Evolutionary conservation across 2,888 invertebrate genomes (phyloP).

Genomic region (Hedychridium roseum): DNA sequence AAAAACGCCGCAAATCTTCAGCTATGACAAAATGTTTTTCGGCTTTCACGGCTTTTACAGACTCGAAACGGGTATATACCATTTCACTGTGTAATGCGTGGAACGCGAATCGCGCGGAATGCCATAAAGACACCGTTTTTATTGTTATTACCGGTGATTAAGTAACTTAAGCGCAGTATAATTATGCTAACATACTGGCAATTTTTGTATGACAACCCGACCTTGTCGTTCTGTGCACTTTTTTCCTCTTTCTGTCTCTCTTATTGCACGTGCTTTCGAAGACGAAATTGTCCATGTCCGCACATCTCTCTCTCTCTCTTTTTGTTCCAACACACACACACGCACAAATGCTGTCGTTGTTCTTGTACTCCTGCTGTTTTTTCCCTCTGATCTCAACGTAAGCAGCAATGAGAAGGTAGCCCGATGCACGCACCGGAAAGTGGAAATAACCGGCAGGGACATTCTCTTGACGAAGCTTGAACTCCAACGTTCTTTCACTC

Average conservation of each 20-base stretch:
- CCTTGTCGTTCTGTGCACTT: neutral
- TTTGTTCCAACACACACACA: neutral
- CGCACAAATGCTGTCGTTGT: neutral
- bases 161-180: slow-evolving; percentile 18
- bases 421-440: slow-evolving; percentile 2
- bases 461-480: slow-evolving; percentile 17
- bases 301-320: no score
- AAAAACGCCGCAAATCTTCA: no score
- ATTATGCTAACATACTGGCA: slow-evolving; percentile 21
- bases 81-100: slow-evolving; percentile 14
- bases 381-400: neutral
- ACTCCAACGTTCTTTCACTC: slow-evolving; percentile 9
- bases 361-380: neutral
- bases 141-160: slow-evolving; percentile 31
- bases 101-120: slow-evolving; percentile 7
- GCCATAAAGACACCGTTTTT: slow-evolving; percentile 19
- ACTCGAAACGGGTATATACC: slow-evolving; percentile 14
- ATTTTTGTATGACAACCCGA: slow-evolving; percentile 24
- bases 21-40: no score
- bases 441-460: slow-evolving; percentile 11
- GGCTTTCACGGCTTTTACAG: slow-evolving; percentile 13
- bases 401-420: neutral
- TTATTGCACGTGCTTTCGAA: neutral
- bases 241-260: slow-evolving; percentile 4
- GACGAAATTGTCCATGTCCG: slow-evolving; percentile 7